These are phyloP conservation scores for Drosophila fuyamai DNA, from an alignment of 1,140 invertebrate genomes.

Conservation along the genomic window DNA sequence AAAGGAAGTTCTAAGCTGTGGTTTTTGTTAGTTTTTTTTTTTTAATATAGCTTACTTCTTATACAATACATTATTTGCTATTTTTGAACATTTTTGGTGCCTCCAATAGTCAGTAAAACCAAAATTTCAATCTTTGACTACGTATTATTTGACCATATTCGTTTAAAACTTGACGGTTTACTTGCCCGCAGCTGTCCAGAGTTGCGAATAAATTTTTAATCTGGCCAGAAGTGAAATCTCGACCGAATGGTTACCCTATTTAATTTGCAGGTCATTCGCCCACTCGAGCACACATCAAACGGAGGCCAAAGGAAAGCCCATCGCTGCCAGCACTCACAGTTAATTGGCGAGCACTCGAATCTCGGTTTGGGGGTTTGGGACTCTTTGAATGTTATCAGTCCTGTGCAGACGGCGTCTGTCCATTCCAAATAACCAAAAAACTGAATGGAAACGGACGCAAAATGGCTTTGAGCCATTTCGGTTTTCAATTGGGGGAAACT, in stretches of 20 bases:
- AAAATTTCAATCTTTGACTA: too few species aligned
- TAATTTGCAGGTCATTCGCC: constrained; percentile 46
- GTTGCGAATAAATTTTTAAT: constrained; percentile 48
- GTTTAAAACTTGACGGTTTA: constrained; percentile 6
- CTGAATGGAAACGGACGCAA: constrained; percentile 22
- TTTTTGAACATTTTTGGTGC: too few species aligned
- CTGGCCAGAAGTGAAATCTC: constrained; percentile 31
- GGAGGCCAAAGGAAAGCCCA: constrained; percentile 31
- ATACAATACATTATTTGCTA: too few species aligned
- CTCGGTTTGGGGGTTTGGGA: constrained; percentile 4
- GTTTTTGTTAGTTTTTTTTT: too few species aligned
- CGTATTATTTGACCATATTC: not conserved
- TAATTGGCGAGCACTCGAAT: constrained; percentile 66
- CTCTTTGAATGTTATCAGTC: constrained; percentile 76
- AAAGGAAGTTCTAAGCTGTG: too few species aligned
- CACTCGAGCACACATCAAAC: constrained; percentile 35
- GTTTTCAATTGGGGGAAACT: constrained; percentile 39
- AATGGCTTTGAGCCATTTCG: constrained; percentile 49
- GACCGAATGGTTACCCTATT: constrained; percentile 30
- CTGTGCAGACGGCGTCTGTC: constrained; percentile 58
- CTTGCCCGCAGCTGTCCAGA: constrained; percentile 18
- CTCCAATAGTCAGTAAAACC: too few species aligned
- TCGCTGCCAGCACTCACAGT: constrained; percentile 59
- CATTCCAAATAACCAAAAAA: constrained; percentile 21
- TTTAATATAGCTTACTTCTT: too few species aligned